Evolutionary conservation across 2,797 vertebrate species (phyloP).

Genomic region (Sciurus vulgaris): DNA sequence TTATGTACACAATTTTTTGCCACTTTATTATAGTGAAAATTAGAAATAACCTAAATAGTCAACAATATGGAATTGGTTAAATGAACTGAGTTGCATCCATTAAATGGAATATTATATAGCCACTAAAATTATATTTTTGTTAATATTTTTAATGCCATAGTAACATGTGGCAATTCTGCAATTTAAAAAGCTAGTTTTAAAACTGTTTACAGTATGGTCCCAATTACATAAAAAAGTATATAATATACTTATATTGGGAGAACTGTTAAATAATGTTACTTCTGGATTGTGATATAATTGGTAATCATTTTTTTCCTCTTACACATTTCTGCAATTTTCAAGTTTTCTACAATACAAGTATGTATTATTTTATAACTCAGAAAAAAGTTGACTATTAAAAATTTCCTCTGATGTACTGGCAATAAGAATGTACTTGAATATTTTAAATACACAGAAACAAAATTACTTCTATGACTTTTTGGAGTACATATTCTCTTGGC

Average conservation of each 20-base stretch:
- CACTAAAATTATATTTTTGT: conserved; percentile 69
- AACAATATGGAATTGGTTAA: conserved; percentile 72
- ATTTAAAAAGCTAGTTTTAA: conserved; percentile 62
- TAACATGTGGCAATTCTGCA: conserved; percentile 71
- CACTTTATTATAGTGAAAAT: conserved; percentile 74
- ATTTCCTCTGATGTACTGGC: conserved; percentile 14
- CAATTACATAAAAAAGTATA: conserved; percentile 74
- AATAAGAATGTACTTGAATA: conserved; percentile 61
- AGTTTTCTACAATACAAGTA: conserved; percentile 74
- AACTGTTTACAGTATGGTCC: conserved; percentile 70
- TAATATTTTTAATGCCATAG: conserved; percentile 69
- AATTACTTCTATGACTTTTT: conserved; percentile 44
- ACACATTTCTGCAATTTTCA: conserved; percentile 71
- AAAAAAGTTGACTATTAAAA: conserved; percentile 74
- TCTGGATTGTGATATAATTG: conserved; percentile 50
- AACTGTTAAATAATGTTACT: conserved; percentile 58
- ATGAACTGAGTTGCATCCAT: conserved; percentile 70
- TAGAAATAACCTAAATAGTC: conserved; percentile 67
- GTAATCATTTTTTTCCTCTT: conserved; percentile 60
- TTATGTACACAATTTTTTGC: conserved; percentile 75
- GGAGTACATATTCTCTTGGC: conserved; percentile 57
- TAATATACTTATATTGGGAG: conserved; percentile 48
- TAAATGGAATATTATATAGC: conserved; percentile 75
- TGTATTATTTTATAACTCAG: conserved; percentile 71
- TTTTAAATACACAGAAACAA: conserved; percentile 68